Conservation (phyloP, 2,113 vertebrate species). For the Solea solea region DNA sequence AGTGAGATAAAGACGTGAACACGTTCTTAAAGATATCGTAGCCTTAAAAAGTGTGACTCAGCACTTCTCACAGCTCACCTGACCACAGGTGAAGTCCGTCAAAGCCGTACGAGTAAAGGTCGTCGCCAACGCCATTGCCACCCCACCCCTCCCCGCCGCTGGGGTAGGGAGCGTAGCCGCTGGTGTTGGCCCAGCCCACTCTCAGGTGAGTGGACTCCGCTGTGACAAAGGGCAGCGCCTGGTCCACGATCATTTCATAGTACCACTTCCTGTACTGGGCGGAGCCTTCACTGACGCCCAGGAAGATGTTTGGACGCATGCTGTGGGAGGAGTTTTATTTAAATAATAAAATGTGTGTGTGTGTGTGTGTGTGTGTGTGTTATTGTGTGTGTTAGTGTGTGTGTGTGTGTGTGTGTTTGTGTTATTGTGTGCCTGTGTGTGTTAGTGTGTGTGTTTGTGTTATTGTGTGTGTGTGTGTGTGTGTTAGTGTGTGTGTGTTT, state of each 20-base stretch:
- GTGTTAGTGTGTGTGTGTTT: not conserved
- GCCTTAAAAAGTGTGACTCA: too few species aligned
- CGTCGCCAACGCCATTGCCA: slow-evolving; percentile 93
- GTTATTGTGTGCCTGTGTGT: not conserved
- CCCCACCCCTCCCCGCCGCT: slow-evolving; percentile 95
- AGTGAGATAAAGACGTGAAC: not conserved
- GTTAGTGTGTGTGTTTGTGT: slow-evolving; percentile 8
- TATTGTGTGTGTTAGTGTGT: not conserved
- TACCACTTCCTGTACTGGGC: slow-evolving; percentile 98
- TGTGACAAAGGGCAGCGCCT: slow-evolving; percentile 89
- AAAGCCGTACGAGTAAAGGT: slow-evolving; percentile 94
- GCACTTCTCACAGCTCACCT: slow-evolving; percentile 78
- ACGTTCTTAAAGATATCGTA: too few species aligned
- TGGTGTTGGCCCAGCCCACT: slow-evolving; percentile 95
- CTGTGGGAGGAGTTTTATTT: slow-evolving; percentile 67
- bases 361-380: not conserved
- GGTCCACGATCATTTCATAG: slow-evolving; percentile 94
- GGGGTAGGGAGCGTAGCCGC: slow-evolving; percentile 90
- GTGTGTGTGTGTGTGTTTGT: slow-evolving; percentile 11
- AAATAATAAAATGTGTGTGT: not conserved
- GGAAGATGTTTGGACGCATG: slow-evolving; percentile 95
- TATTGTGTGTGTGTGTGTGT: not conserved
- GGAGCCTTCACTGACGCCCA: slow-evolving; percentile 94
- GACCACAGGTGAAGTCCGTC: slow-evolving; percentile 97
- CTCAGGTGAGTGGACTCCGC: slow-evolving; percentile 93